Percentiles rank a stretch among this genome's conserved stretches.
Conservation (phyloP, 2,888 invertebrate genomes). For the Ophioninae sp. region DNA sequence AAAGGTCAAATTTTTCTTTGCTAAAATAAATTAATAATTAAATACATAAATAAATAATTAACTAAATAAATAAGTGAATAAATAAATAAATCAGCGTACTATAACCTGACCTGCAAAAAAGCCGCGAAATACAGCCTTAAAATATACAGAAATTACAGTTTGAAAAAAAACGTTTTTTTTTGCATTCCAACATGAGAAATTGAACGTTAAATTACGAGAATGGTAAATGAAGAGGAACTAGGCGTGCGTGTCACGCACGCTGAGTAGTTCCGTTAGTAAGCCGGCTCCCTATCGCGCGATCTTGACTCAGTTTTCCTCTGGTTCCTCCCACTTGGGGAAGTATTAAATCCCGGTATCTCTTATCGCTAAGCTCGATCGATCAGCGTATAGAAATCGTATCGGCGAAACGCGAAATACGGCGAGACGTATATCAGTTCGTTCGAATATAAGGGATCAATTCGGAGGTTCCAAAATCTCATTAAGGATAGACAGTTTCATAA, state of each 20-base stretch:
- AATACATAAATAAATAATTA: too few species aligned
- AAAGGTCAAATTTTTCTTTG: too few species aligned
- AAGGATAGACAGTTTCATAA: conserved; percentile 48
- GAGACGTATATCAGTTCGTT: conserved; percentile 1
- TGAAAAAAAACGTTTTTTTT: too few species aligned
- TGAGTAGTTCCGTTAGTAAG: neutral
- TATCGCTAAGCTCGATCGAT: conserved; percentile 33
- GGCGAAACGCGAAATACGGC: conserved; percentile 6
- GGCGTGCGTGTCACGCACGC: neutral
- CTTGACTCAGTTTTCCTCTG: neutral
- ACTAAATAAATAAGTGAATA: too few species aligned
- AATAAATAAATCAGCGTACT: too few species aligned
- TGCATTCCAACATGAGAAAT: too few species aligned
- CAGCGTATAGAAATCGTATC: conserved; percentile 43
- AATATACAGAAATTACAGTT: too few species aligned
- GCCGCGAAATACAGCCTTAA: too few species aligned
- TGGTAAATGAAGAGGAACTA: neutral
- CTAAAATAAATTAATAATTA: too few species aligned
- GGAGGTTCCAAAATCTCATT: conserved; percentile 54
- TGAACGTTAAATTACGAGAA: too few species aligned
- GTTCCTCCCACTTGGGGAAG: conserved; percentile 23
- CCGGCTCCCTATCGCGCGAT: neutral
- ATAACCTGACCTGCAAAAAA: too few species aligned
- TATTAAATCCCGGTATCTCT: conserved; percentile 37
- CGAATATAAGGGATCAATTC: conserved; percentile 41